Conservation (phyloP, 2,113 vertebrate species). For the Ophiodon elongatus region DNA sequence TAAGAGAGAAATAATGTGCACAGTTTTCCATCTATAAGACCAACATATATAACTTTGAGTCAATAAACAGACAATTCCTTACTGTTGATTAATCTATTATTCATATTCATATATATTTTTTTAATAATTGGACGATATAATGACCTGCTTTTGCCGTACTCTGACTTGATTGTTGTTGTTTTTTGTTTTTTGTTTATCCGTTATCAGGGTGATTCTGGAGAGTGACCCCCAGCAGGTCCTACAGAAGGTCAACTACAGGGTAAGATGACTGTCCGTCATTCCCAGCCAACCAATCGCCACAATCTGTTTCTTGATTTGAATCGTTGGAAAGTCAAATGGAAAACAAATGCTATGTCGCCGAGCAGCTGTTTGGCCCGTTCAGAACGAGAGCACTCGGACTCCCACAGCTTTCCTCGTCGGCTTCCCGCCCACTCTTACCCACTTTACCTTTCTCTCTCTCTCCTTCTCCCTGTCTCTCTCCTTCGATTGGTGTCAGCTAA, state of each 20-base stretch:
- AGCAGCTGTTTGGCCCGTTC: slow-evolving; percentile 13
- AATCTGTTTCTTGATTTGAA: not conserved
- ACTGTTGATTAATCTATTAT: no score
- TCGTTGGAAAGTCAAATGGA: not conserved
- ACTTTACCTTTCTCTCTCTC: slow-evolving; percentile 34
- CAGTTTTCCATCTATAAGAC: not conserved
- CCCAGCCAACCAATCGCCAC: not conserved
- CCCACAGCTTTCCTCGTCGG: not conserved
- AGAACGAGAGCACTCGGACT: not conserved
- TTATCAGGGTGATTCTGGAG: slow-evolving; percentile 92
- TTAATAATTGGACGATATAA: no score
- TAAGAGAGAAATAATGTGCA: slow-evolving; percentile 70
- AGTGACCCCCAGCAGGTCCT: slow-evolving; percentile 93
- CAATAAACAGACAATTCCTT: no score
- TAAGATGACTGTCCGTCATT: slow-evolving; percentile 75
- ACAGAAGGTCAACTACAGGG: slow-evolving; percentile 92
- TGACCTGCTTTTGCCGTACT: not conserved
- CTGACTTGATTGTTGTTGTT: slow-evolving; percentile 14
- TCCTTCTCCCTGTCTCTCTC: slow-evolving; percentile 24
- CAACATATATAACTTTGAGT: not conserved
- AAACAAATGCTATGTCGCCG: not conserved
- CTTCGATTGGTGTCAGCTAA: slow-evolving; percentile 73
- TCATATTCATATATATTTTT: no score
- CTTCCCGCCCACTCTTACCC: slow-evolving; percentile 26
- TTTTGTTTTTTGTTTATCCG: slow-evolving; percentile 14